Evolutionary conservation across 2,888 invertebrate genomes (phyloP), one percentile per base, ranked within the genome.

Genomic region (Dicroscelio sp.): DNA sequence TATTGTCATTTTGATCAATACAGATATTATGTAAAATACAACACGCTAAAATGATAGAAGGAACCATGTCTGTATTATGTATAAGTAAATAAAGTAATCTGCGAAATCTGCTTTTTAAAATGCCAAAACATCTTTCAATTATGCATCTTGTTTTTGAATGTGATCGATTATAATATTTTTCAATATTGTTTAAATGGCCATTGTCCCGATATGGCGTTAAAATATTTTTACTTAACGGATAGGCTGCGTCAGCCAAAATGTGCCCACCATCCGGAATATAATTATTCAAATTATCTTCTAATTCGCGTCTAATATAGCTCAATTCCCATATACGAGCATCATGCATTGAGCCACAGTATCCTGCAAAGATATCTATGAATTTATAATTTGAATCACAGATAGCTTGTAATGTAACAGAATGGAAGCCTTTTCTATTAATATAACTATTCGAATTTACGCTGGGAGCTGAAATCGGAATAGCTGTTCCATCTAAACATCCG

Each of bases 121-220:
- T 25, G 10, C 52, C 90, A 58, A 90, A 90, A 20, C 69, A 31
- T 12, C 86, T 31, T 79, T 87, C 84, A 30, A 90, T 88, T 17
- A 55, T 48, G 20, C 76, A 35, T 17, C 87, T 65, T 6, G 87
- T 88, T 90, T 43, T 20, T 14, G 84, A 38, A 60, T 75, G 76
- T 58, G 35, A 65, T n/a, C 35, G 30, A 35, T 84, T 88, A 65
- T 52, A 88, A 76, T 79, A 10, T 33, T 8, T 20, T 80, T 90
- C 73, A 14, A 55, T 30, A 30, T 60, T 23, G 23, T 38, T 84
- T 43, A 90, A 48, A 31, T 90, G 86, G n/a, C 87, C 90, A 48
- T 86, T 84, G 60, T 90, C 75, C 14, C 79, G 71, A 60, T 80
- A 90, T 10, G 90, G 86, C 2, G 86, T 76, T n/a, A 86, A 58